A percentile compares a stretch with the other conserved stretches of the same genome.
Evolutionary conservation across 53 echinoderm and acorn worm genomes (phyloP).

Genomic region (Astropecten irregularis): DNA sequence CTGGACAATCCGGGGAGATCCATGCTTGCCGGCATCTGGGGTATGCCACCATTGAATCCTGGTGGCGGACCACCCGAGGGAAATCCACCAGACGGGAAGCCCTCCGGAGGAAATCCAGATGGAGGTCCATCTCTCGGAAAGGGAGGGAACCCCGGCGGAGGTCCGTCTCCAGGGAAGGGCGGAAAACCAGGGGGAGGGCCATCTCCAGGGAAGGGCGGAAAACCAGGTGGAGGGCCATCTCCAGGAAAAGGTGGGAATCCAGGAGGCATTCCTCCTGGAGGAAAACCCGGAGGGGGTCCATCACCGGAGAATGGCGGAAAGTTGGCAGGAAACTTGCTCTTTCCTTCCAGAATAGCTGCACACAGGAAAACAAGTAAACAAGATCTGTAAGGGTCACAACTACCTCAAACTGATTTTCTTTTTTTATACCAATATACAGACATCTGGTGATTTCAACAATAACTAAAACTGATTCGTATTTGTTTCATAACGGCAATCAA

Average conservation of each 20-base stretch:
- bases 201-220: conserved; percentile 52
- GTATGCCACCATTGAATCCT: conserved; percentile 51
- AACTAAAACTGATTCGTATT: too few species aligned
- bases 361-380: neutral
- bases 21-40: conserved; percentile 46
- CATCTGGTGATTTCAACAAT: too few species aligned
- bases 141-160: conserved; percentile 48
- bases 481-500: too few species aligned
- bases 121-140: conserved; percentile 61
- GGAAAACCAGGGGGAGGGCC: conserved; percentile 65
- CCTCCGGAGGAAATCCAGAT: conserved; percentile 21
- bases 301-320: conserved; percentile 48
- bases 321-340: conserved; percentile 25
- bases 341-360: conserved; percentile 61
- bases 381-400: too few species aligned
- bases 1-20: conserved; percentile 39
- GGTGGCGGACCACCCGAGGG: conserved; percentile 37
- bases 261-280: conserved; percentile 61
- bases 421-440: too few species aligned
- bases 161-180: conserved; percentile 58
- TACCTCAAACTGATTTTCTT: too few species aligned
- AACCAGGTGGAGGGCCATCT: conserved; percentile 58
- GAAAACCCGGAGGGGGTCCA: conserved; percentile 66
- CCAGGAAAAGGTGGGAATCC: conserved; percentile 49
- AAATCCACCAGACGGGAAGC: conserved; percentile 45